phyloP scores from a whole-genome alignment of 2,888 invertebrate genomes.

The Crematogaster levior region DNA sequence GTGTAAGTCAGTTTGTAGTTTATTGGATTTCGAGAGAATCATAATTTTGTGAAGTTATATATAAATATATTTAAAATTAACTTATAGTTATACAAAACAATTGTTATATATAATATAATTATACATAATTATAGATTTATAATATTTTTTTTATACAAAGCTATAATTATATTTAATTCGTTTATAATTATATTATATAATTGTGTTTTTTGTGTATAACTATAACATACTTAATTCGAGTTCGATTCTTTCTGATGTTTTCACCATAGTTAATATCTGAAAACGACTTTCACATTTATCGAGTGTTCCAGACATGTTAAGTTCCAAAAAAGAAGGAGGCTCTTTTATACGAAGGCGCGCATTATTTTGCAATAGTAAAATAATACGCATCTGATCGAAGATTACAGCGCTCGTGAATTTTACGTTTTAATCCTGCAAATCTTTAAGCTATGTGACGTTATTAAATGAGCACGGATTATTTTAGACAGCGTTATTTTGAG shows the following conservation, averaged over 20 bases:
- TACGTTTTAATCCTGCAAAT: not conserved
- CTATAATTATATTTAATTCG: not conserved
- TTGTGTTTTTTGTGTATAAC: not conserved
- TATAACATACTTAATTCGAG: not conserved
- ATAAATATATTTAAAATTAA: slow-evolving; percentile 5
- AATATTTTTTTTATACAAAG: not conserved
- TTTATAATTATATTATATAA: not conserved
- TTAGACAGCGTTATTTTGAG: not conserved
- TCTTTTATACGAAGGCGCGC: not conserved
- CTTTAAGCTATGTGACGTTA: not conserved
- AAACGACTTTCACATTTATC: not conserved
- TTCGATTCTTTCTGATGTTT: not conserved
- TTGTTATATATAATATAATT: not conserved
- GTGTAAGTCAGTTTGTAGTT: not conserved
- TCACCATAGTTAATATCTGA: not conserved
- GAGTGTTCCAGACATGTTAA: not conserved
- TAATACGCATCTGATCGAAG: not conserved
- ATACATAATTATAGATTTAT: slow-evolving; percentile 4
- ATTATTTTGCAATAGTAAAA: not conserved
- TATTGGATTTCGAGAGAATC: not conserved
- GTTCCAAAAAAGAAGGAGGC: not conserved
- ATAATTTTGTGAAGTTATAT: not conserved
- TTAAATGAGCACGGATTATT: not conserved
- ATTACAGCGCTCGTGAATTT: not conserved
- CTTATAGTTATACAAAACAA: not conserved